Evolutionary conservation across 2,888 invertebrate genomes (phyloP), one percentile per base, ranked within the genome.

Genomic region (Seira sanloemensis): DNA sequence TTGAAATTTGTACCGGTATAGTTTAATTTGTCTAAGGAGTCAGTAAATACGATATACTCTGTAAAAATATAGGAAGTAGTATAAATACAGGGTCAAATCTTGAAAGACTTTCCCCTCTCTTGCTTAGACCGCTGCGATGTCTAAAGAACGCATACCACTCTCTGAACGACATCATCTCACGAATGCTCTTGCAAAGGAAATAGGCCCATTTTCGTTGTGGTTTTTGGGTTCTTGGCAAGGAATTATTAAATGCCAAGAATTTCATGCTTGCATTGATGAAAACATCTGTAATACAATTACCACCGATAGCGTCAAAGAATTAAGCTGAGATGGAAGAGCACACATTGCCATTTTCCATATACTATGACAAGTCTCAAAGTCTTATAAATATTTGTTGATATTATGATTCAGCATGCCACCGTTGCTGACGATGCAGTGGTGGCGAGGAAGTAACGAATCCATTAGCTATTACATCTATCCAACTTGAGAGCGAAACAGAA

Each of bases 251-350:
- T 72, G 77, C 26, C 23, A 54, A 62, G 82, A 72, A 77, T 82
- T 82, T 71, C 77, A 77, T 77, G 66, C 72, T 77, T 76, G 62
- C 76, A 21, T 75, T 81, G 76, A 72, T 82, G 65, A 23, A 77
- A 82, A 82, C 77, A 77, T 77, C 18, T 82, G 67, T 77, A 82
- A 77, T 77, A 71, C 62, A 54, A 76, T 81, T 37, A 37, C 9
- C 67, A 75, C 75, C 65, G 66, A 72, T 26, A 66, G 78, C 46
- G 18, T n/a, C 37, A 37, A 37, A 37, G 37, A 37, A 4, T 37
- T n/a, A n/a, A 12, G 4, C 5, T 37, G 5, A 37, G 37, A 37
- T 12, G 37, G 12, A 12, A 37, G 37, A 12, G 12, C 4, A 37
- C 12, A 7, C 37, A 37, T 4, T 7, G 37, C 12, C 4, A 37